phyloP scores from a whole-genome alignment of 2,888 invertebrate genomes.

The Drosophila pullipes region DNA sequence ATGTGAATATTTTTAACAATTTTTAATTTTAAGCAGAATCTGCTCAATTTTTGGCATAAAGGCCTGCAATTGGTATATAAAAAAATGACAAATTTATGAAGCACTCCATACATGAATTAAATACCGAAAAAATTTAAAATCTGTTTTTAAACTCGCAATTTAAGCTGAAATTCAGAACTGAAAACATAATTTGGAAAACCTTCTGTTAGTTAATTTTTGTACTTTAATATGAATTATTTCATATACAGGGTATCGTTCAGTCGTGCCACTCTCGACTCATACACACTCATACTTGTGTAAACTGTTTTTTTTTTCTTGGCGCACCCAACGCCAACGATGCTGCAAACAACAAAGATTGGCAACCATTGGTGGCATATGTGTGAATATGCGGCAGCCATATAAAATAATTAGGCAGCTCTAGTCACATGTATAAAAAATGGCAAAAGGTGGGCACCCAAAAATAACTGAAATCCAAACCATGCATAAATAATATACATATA shows the following conservation, averaged over 20 bases:
- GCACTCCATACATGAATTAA: accelerated
- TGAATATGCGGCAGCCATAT: slow-evolving; percentile 58
- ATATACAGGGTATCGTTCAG: background rate
- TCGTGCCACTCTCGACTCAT: background rate
- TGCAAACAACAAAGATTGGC: slow-evolving; percentile 22
- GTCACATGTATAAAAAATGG: slow-evolving; percentile 49
- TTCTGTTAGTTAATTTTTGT: no score
- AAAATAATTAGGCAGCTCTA: slow-evolving; percentile 74
- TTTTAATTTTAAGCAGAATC: no score
- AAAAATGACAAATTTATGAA: no score
- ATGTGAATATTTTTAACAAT: no score
- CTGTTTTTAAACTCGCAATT: no score
- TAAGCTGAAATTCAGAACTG: no score
- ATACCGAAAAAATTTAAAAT: accelerated
- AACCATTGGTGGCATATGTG: slow-evolving; percentile 46
- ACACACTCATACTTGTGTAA: background rate
- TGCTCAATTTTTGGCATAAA: no score
- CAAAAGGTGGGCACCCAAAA: slow-evolving; percentile 41
- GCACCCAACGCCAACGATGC: slow-evolving; percentile 62
- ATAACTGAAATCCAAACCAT: slow-evolving; percentile 4
- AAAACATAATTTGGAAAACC: no score
- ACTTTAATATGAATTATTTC: no score
- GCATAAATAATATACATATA: slow-evolving; percentile 1
- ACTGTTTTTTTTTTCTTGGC: slow-evolving; percentile 17
- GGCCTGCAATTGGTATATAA: no score